These are phyloP conservation scores for Eupsittula cactorum DNA, from an alignment of 2,113 vertebrate species.

Conservation along the genomic window DNA sequence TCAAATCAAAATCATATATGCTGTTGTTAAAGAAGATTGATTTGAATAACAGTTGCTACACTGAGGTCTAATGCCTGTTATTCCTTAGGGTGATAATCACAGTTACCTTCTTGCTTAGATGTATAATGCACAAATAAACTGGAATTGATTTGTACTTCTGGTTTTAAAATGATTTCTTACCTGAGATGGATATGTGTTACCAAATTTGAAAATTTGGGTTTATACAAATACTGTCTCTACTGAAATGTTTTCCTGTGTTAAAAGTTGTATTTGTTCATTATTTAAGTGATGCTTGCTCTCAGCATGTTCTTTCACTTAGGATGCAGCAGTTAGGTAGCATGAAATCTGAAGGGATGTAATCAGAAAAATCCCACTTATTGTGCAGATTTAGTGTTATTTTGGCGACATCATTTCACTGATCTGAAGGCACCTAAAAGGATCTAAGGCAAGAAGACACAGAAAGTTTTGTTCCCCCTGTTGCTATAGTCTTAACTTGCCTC, in stretches of 20 bases:
- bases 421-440: background rate
- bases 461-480: background rate
- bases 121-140: background rate
- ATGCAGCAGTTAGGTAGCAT: background rate
- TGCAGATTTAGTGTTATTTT: background rate
- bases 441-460: background rate
- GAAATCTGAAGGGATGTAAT: background rate
- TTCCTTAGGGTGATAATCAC: background rate
- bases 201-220: background rate
- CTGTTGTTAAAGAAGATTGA: background rate
- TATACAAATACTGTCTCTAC: background rate
- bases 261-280: background rate
- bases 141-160: background rate
- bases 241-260: background rate
- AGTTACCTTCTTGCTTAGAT: background rate
- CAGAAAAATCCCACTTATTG: background rate
- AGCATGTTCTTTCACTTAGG: background rate
- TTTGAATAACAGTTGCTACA: background rate
- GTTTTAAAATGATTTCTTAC: background rate
- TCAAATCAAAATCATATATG: background rate
- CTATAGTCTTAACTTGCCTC: background rate
- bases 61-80: background rate
- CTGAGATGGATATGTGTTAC: background rate
- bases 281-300: background rate
- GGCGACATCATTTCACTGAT: background rate